phyloP scores from a whole-genome alignment of 2,113 vertebrate genomes.

The Misgurnus mizolepis region DNA sequence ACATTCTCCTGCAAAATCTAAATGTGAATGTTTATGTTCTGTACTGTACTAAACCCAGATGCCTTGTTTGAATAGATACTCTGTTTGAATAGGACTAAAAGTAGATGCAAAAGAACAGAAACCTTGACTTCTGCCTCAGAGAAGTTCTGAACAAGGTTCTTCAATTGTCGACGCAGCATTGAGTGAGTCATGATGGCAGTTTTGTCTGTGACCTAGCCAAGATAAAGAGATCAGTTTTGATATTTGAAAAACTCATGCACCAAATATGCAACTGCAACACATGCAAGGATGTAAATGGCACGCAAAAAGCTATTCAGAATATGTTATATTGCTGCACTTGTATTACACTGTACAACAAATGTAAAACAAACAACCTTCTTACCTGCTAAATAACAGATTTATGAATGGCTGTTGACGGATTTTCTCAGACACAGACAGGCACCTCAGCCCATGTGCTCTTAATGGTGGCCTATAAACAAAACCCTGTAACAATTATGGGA shows the following conservation, averaged over 20 bases:
- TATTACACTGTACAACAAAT: too few species aligned
- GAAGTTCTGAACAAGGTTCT: slow-evolving; percentile 92
- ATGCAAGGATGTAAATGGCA: too few species aligned
- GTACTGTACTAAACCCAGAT: too few species aligned
- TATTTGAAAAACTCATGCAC: not conserved
- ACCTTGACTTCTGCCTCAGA: slow-evolving; percentile 93
- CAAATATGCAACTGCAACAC: too few species aligned
- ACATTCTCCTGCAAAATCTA: not conserved
- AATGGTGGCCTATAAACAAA: slow-evolving; percentile 17
- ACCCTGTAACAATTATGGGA: not conserved
- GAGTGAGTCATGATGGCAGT: slow-evolving; percentile 82
- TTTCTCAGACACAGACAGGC: not conserved
- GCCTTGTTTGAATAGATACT: too few species aligned
- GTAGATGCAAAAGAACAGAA: not conserved
- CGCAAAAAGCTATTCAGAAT: too few species aligned
- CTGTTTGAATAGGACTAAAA: too few species aligned
- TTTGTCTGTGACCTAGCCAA: slow-evolving; percentile 15
- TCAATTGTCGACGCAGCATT: slow-evolving; percentile 84
- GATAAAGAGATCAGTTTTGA: not conserved
- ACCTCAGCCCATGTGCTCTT: slow-evolving; percentile 34
- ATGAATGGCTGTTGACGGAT: not conserved
- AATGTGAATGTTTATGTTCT: not conserved
- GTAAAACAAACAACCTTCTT: not conserved
- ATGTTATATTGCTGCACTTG: too few species aligned
- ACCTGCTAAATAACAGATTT: slow-evolving; percentile 28